phyloP scores from a whole-genome alignment of 2,797 vertebrate species.

The Pachyuromys duprasi region DNA sequence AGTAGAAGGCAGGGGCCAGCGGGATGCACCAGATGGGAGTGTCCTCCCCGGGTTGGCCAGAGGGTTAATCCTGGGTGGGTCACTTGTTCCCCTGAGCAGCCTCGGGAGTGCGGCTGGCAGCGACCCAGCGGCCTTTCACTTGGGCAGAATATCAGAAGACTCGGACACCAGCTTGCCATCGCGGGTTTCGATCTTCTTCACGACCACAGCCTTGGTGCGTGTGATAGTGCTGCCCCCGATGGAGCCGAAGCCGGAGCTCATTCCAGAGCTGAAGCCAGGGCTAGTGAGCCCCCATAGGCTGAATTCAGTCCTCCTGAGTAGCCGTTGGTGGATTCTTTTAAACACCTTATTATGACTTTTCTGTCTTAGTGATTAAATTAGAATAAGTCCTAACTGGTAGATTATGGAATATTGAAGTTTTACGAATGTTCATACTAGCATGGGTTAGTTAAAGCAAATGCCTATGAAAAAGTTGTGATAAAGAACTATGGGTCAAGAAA shows the following conservation, averaged over 20 bases:
- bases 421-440: neutral
- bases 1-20: neutral
- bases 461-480: neutral
- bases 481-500: neutral
- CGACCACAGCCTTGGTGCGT: constrained; percentile 78
- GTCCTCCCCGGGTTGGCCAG: neutral
- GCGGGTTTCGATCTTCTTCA: constrained; percentile 88
- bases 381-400: neutral
- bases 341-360: neutral
- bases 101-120: neutral
- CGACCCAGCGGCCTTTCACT: constrained; percentile 57
- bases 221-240: neutral
- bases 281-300: neutral
- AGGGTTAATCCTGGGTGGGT: neutral
- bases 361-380: neutral
- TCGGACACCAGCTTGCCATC: constrained; percentile 87
- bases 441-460: neutral
- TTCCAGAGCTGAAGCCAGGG: neutral
- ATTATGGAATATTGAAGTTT: neutral
- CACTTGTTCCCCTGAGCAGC: neutral
- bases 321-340: too few relatives aligned
- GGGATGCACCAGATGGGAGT: neutral
- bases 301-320: constrained; percentile 70
- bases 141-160: constrained; percentile 85
- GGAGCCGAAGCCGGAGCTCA: constrained; percentile 29